A percentile compares a stretch with the other conserved stretches of the same genome.
Conservation (phyloP, 2,797 vertebrate species). For the Philypnodon macrostomus region DNA sequence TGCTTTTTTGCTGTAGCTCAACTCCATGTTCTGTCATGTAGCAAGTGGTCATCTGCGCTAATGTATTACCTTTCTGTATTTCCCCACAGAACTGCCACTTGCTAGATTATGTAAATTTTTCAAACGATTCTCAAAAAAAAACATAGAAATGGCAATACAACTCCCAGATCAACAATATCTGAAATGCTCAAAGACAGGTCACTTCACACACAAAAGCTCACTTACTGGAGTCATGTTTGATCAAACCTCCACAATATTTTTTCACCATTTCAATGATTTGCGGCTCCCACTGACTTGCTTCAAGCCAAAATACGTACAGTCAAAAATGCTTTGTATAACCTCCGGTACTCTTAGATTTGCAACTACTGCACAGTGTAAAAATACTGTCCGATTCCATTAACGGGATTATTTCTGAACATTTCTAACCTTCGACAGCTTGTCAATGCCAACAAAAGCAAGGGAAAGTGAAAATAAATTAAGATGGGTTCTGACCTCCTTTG, state of each 20-base stretch:
- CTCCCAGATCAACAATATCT: too few relatives aligned
- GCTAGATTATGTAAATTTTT: too few relatives aligned
- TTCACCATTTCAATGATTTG: conserved; percentile 38
- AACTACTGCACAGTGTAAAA: conserved; percentile 29
- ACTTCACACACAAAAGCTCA: conserved; percentile 60
- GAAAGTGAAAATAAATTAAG: conserved; percentile 33
- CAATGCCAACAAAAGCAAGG: conserved; percentile 45
- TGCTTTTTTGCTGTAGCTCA: too few relatives aligned
- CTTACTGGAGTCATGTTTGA: conserved; percentile 63
- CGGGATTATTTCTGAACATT: conserved; percentile 57
- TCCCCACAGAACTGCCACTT: too few relatives aligned
- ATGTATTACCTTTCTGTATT: too few relatives aligned
- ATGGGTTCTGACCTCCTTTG: conserved; percentile 31
- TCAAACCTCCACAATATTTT: conserved; percentile 62
- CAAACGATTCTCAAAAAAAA: too few relatives aligned
- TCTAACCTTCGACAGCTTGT: conserved; percentile 53
- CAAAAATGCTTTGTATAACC: conserved; percentile 45
- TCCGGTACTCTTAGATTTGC: conserved; percentile 40
- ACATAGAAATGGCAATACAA: too few relatives aligned
- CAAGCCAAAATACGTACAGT: conserved; percentile 38
- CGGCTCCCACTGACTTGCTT: conserved; percentile 32
- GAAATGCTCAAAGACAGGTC: conserved; percentile 59
- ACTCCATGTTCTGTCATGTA: too few relatives aligned
- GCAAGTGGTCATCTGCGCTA: too few relatives aligned
- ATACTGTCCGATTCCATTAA: conserved; percentile 57